Evolutionary conservation across 2,888 invertebrate genomes (phyloP), one percentile per base, ranked within the genome.

Genomic region (Allophyes oxyacanthae): DNA sequence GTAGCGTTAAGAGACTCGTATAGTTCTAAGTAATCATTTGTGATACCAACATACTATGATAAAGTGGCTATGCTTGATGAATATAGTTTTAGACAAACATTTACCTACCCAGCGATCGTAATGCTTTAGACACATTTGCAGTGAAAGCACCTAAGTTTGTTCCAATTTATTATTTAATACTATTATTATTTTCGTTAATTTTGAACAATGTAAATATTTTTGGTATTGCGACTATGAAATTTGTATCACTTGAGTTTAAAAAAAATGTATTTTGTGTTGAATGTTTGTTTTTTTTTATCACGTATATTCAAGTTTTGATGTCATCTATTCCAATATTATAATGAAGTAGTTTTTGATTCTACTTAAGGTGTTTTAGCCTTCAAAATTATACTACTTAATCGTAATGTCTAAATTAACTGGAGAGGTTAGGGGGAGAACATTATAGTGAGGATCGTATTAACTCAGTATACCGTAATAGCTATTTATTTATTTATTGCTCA

Each of bases 51-150:
- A 28, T 64, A 73, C 69, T 74, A 65, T 59, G 62, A 63, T 72
- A 61, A 62, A 72, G 65, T 60, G 75, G 80, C 80, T 79, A 81
- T 77, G 77, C 66, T 78, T 65, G 60, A 61, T 28, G 64, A 66
- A 51, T 58, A 38, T 69, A 69, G 54, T 63, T 67, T 76, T 62
- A 65, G 57, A 69, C n/a, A 59, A n/a, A 57, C 36, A 55, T 67
- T 67, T 66, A 71, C 72, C 63, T 66, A 71, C 72, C 63, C 69
- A 76, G 64, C 67, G 64, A 76, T 72, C 58, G 50, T 61, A 58
- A 53, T 62, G 51, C 30, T 52, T 56, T 36, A 51, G 43, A 52
- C 43, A 32, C 15, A 45, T 45, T 44, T 54, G 44, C 59, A 55
- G 46, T 55, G 33, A 58, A 52, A 13, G 36, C 60, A 44, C 33